Evolutionary conservation across 2,113 vertebrate species (phyloP), one percentile per base, ranked within the genome.

Genomic region (Lethenteron reissneri): DNA sequence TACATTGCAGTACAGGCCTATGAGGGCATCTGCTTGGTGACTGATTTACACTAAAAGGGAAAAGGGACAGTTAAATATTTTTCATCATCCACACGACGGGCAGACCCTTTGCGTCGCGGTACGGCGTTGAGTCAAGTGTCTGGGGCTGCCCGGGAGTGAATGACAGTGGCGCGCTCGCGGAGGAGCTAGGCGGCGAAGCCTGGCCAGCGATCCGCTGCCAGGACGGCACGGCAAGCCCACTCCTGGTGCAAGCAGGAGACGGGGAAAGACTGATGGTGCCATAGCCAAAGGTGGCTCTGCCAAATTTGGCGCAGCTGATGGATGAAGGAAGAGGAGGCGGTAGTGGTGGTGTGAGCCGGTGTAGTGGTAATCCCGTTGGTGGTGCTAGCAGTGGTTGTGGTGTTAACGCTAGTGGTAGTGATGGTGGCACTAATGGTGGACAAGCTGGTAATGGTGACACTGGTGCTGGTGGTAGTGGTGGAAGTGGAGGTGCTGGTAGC

Each of bases 41-140:
- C 41, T 41, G 41, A 41, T 41, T 41, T 41, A 41, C 41, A 41
- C 4, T 41, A 41, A 41, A 41, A 41, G 41, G 14, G 11, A 41
- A 41, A 41, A 41, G 41, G 14, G 11, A 68, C 64, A 73, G 57
- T 82, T 77, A 88, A 74, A 97, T 83, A 75, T 88, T 78, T 77
- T 99, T 99, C 77, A 89, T 86, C 94, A 99, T 97, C 92, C 92
- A 96, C 75, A 85, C 96, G 80, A 97, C 80, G 71, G 87, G 81
- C 58, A 78, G 74, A 71, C 94, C 88, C 78, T 78, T 87, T 74
- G 81, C 76, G 11, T 97, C 87, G 2, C 79, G 81, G 79, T 92
- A 83, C 0, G 83, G 83, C 1, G 85, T 88, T 69, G 87, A 78
- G 59, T 80, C 80, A 21, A 82, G 75, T 74, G 74, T 83, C 64